Conservation (phyloP, 2,888 invertebrate genomes). For the Drosophila testacea region DNA sequence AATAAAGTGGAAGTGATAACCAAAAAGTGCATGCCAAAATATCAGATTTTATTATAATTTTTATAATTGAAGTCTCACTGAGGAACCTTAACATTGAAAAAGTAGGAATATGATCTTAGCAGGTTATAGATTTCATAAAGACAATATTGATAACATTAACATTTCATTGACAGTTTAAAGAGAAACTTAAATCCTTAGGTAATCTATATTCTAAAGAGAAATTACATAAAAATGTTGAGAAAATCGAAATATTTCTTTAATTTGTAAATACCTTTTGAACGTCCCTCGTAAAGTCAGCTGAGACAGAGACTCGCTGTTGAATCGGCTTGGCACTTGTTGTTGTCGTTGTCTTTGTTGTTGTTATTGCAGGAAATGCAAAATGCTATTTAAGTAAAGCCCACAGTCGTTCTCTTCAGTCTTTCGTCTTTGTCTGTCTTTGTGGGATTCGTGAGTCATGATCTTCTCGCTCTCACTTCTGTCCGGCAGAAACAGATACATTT, state of each 20-base stretch:
- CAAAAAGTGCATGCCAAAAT: too few relatives aligned
- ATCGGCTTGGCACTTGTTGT: conserved; percentile 52
- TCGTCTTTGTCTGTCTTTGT: conserved; percentile 25
- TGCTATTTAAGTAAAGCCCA: conserved; percentile 61
- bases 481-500: conserved; percentile 16
- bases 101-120: too few relatives aligned
- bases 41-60: too few relatives aligned
- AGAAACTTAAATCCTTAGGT: too few relatives aligned
- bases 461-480: conserved; percentile 3
- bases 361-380: conserved; percentile 72
- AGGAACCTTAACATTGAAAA: too few relatives aligned
- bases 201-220: too few relatives aligned
- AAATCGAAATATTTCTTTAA: background rate
- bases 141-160: too few relatives aligned
- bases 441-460: conserved; percentile 65
- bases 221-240: background rate
- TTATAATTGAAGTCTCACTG: too few relatives aligned
- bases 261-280: background rate
- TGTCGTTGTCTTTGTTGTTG: conserved; percentile 28
- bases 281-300: conserved; percentile 35
- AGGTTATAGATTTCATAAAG: too few relatives aligned
- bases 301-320: background rate
- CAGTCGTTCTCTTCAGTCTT: conserved; percentile 3
- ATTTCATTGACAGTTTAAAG: too few relatives aligned
- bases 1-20: too few relatives aligned